Evolutionary conservation across 1,140 invertebrate genomes (phyloP).

Genomic region (Magallana gigas): DNA sequence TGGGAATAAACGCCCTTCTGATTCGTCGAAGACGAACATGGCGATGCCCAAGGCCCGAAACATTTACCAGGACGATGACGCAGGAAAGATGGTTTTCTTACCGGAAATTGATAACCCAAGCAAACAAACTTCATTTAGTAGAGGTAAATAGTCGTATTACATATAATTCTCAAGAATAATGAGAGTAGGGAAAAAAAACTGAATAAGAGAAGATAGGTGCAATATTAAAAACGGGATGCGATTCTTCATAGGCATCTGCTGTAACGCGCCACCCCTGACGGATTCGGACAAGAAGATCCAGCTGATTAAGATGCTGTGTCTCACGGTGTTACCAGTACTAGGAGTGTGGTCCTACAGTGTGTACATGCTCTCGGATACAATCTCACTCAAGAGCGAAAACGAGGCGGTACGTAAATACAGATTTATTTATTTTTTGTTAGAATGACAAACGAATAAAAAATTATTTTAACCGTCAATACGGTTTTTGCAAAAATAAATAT

Average conservation of each 20-base stretch:
- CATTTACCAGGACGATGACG: background rate
- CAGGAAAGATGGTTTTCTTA: slow-evolving; percentile 6
- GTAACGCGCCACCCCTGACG: slow-evolving; percentile 51
- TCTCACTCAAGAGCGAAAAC: slow-evolving; percentile 58
- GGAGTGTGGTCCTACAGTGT: slow-evolving; percentile 61
- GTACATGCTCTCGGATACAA: slow-evolving; percentile 59
- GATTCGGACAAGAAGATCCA: slow-evolving; percentile 59
- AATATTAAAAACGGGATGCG: too few species aligned
- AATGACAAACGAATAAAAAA: too few species aligned
- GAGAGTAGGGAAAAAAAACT: too few species aligned
- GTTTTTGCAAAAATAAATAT: background rate
- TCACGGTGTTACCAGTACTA: slow-evolving; percentile 60
- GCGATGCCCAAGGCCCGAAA: background rate
- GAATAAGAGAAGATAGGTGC: too few species aligned
- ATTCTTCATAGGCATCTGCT: slow-evolving; percentile 23
- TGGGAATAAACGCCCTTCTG: background rate
- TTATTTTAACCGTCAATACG: background rate
- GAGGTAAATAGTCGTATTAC: background rate
- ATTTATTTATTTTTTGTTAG: too few species aligned
- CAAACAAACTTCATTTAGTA: slow-evolving; percentile 12
- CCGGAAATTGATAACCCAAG: slow-evolving; percentile 25
- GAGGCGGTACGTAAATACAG: slow-evolving; percentile 51
- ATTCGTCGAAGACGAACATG: background rate
- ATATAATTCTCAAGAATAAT: too few species aligned
- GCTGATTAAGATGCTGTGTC: slow-evolving; percentile 59